Evolutionary conservation across 2,888 invertebrate species (phyloP), one percentile per base, ranked within the genome.

Genomic region (Phymatocera aterrima): DNA sequence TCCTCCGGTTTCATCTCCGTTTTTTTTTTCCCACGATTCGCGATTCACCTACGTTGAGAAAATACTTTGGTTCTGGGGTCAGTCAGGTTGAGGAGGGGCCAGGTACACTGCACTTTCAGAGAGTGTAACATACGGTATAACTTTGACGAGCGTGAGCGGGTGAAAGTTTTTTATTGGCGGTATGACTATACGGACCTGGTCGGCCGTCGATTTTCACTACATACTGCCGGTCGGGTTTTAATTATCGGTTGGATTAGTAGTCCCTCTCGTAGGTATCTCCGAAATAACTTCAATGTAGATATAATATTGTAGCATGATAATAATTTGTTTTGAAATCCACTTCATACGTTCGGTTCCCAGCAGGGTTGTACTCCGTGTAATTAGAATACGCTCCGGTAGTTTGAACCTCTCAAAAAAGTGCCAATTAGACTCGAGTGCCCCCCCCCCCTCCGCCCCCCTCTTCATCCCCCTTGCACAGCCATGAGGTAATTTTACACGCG

Each of bases 401-500:
- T 46, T 6, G n/a, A 46, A 43, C 46, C 46, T 68, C 46, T 68
- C 46, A n/a, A 68, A 68, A 15, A 5, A 1, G 21, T 68, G 68
- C 68, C 68, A 68, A 68, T 68, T 68, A 68, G 46, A 46, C 46
- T 68, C 28, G 21, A 64, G 61, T 37, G 34, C 28, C 28, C n/a
- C 4, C 18, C 31, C 34, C n/a, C 1, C 34, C 31, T 6, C 12
- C 1, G 24, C 8, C 12, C 6, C 40, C 24, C 6, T 54, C 24
- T 18, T 28, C 2, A 54, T n/a, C n/a, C n/a, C n/a, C 28, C 10
- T 3, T 28, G 21, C 2, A n/a, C 2, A n/a, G n/a, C 12, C 2
- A 24, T 24, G 24, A 24, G 3, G 15, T 28, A 15, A 57, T 28
- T 57, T 57, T 28, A 28, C 0, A 10, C n/a, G n/a, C n/a, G n/a